Evolutionary conservation across 2,797 vertebrate genomes (phyloP), one percentile per base, ranked within the genome.

Genomic region (Muscicapa comitata): DNA sequence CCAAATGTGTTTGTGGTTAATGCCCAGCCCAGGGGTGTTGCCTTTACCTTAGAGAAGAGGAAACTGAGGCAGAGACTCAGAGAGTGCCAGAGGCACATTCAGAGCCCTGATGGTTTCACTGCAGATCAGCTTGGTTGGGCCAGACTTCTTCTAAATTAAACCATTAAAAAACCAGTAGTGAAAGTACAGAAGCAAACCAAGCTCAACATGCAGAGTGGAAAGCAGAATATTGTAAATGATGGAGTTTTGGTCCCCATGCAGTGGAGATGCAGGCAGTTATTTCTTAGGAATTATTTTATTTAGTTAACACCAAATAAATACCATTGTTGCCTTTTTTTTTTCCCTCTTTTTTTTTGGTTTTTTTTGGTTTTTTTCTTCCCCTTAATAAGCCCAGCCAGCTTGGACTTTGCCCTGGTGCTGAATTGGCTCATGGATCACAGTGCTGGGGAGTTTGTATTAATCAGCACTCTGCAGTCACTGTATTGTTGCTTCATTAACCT

Each of bases 401-500:
- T 50, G 88, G 93, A 48, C 82, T 20, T 63, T n/a, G 78, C 76
- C 70, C 43, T 54, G 17, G 47, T 66, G 51, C 87, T 70, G 86
- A 59, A 40, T 28, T 72, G 91, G 58, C 90, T 94, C 48, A 8
- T 83, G 85, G 86, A 92, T 93, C 83, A 25, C 91, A 35, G 7
- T 24, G 84, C 92, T 67, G 82, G 63, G 95, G 92, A 93, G 93
- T 91, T 90, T 62, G 83, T 89, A 86, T 96, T 96, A 96, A 96
- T 96, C 97, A 95, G 89, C 63, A 38, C 90, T 94, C 95, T 0
- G 26, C 94, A 89, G 96, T 93, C 89, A 77, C 67, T 77, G 93
- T 59, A 85, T 88, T 88, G 93, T 96, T 95, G 93, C 91, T 96
- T 96, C 95, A 94, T 97, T 97, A 96, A 97, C 96, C 95, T 96